phyloP scores from a whole-genome alignment of 2,113 vertebrate species.

The Mesocricetus auratus region DNA sequence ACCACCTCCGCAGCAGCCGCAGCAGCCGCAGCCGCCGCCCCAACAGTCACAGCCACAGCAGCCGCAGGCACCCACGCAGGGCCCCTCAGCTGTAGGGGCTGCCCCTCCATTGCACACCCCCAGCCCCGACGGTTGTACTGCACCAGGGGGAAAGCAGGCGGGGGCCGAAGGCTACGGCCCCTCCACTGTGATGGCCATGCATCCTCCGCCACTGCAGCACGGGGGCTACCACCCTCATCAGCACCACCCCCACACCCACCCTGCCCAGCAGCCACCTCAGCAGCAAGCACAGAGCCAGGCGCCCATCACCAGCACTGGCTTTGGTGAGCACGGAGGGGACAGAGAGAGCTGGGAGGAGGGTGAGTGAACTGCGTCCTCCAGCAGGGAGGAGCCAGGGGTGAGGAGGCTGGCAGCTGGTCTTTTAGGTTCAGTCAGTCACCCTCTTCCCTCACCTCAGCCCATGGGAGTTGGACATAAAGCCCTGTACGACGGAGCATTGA shows the following conservation, averaged over 20 bases:
- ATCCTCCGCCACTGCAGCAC: constrained; percentile 87
- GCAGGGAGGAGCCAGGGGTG: neutral
- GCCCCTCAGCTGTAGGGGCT: constrained; percentile 81
- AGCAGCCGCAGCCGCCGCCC: neutral
- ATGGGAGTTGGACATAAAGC: neutral
- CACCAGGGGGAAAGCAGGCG: constrained; percentile 85
- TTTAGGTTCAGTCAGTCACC: neutral
- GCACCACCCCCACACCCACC: constrained; percentile 87
- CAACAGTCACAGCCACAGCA: constrained; percentile 80
- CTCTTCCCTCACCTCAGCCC: neutral
- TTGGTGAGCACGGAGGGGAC: constrained; percentile 83
- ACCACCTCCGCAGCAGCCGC: constrained; percentile 59
- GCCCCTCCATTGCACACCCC: constrained; percentile 93
- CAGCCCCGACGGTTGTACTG: constrained; percentile 89
- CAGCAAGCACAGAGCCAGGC: constrained; percentile 86
- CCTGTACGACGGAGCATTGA: neutral
- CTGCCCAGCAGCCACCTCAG: constrained; percentile 85
- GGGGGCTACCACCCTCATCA: constrained; percentile 87
- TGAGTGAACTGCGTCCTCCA: neutral
- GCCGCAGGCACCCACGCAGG: constrained; percentile 86
- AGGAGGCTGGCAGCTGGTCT: neutral
- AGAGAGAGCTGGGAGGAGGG: neutral
- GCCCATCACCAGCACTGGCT: constrained; percentile 87
- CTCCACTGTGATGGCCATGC: constrained; percentile 88
- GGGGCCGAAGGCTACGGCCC: constrained; percentile 87